These are phyloP conservation scores for Sitta carolinensis DNA, from an alignment of 2,797 vertebrate species.

Conservation along the genomic window DNA sequence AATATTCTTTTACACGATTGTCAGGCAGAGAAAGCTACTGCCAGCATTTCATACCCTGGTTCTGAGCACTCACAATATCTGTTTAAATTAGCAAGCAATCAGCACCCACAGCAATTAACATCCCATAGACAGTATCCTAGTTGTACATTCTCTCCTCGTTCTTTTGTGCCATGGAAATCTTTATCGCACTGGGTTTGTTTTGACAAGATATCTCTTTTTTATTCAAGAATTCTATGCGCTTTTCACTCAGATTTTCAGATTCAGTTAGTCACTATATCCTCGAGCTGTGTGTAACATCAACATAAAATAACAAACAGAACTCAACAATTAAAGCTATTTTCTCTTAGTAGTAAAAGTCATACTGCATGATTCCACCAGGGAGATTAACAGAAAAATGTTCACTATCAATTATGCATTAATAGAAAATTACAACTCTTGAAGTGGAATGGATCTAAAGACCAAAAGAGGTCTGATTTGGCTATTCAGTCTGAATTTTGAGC, in stretches of 20 bases:
- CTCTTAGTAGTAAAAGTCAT: neutral
- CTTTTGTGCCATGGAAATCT: neutral
- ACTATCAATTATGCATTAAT: neutral
- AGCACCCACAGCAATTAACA: neutral
- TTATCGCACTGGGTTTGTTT: neutral
- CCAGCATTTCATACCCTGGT: neutral
- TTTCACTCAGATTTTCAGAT: neutral
- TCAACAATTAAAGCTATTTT: neutral
- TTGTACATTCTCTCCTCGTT: neutral
- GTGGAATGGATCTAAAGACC: neutral
- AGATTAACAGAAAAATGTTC: neutral
- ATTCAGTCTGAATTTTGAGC: neutral
- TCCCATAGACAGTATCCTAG: neutral
- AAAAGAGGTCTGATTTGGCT: neutral
- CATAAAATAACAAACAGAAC: neutral
- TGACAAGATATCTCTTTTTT: neutral
- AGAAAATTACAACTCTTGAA: neutral
- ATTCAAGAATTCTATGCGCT: neutral
- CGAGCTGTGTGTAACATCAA: neutral
- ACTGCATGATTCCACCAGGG: neutral
- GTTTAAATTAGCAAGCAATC: constrained; percentile 15
- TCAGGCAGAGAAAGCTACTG: neutral
- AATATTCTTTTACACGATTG: neutral
- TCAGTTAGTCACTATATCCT: neutral
- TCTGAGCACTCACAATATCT: neutral